Conservation (phyloP, 2,888 invertebrate genomes). For the Schizotus pectinicornis region DNA sequence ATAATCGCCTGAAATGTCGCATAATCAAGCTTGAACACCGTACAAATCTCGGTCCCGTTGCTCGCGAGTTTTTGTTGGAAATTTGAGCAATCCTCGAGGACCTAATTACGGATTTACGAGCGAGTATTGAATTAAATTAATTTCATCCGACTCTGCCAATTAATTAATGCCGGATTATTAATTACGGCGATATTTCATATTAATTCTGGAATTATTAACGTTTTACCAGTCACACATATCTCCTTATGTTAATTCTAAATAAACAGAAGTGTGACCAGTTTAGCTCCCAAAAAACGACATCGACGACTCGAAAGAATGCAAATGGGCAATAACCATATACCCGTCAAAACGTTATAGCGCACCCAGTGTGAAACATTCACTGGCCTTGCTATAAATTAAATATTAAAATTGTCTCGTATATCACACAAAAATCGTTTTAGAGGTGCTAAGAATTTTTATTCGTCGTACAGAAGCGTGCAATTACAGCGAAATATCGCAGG, state of each 20-base stretch:
- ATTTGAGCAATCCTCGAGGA: background rate
- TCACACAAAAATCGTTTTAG: slow-evolving; percentile 26
- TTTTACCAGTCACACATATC: slow-evolving; percentile 40
- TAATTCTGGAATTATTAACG: slow-evolving; percentile 43
- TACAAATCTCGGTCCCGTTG: too few species aligned
- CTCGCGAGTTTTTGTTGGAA: too few species aligned
- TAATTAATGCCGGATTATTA: slow-evolving; percentile 31
- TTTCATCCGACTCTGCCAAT: slow-evolving; percentile 21
- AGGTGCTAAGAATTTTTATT: slow-evolving; percentile 31
- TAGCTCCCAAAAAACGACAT: slow-evolving; percentile 25
- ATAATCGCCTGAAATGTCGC: too few species aligned
- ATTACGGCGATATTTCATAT: slow-evolving; percentile 39
- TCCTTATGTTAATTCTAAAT: slow-evolving; percentile 26
- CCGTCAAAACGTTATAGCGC: slow-evolving; percentile 37
- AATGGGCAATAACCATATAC: slow-evolving; percentile 37
- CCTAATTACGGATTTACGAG: slow-evolving; percentile 18
- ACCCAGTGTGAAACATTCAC: slow-evolving; percentile 34
- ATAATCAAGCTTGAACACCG: too few species aligned
- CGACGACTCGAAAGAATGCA: slow-evolving; percentile 29
- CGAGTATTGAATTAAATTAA: slow-evolving; percentile 25
- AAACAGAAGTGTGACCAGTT: slow-evolving; percentile 32
- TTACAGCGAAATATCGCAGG: slow-evolving; percentile 28
- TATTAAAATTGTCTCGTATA: slow-evolving; percentile 32
- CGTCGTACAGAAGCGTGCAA: slow-evolving; percentile 16
- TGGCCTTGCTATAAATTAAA: slow-evolving; percentile 28